A percentile compares a stretch with the other conserved stretches of the same genome.
phyloP scores from a whole-genome alignment of 1,140 invertebrate genomes.

The Nautilus pompilius region DNA sequence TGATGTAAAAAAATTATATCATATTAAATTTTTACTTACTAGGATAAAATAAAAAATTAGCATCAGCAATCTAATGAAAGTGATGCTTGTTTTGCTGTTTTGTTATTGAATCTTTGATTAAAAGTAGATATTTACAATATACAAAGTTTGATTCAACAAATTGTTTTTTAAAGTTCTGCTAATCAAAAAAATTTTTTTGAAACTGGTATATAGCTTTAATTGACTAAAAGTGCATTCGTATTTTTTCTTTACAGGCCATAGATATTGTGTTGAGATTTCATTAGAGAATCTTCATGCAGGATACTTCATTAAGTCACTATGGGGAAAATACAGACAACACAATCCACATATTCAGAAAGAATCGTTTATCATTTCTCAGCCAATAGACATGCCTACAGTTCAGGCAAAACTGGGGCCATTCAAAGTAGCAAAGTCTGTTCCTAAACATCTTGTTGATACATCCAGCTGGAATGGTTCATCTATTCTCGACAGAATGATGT shows the following conservation, averaged over 20 bases:
- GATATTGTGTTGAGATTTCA: constrained; percentile 25
- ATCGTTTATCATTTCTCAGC: constrained; percentile 30
- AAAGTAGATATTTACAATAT: no score
- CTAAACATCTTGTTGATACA: constrained; percentile 12
- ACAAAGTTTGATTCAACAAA: no score
- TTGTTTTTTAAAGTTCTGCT: no score
- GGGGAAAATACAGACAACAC: constrained; percentile 26
- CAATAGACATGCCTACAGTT: constrained; percentile 30
- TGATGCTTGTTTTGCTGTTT: no score
- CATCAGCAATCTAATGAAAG: no score
- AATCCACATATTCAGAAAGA: constrained; percentile 30
- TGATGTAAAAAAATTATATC: no score
- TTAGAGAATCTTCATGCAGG: constrained; percentile 36
- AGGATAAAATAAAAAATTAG: no score
- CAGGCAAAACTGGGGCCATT: constrained; percentile 33
- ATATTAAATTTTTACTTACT: no score
- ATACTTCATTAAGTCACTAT: constrained; percentile 37
- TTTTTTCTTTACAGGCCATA: constrained; percentile 17
- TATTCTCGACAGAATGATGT: constrained; percentile 20
- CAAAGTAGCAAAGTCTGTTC: constrained; percentile 28
- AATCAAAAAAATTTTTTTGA: no score
- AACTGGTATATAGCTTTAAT: no score
- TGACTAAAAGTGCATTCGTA: no score
- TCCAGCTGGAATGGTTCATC: constrained; percentile 2
- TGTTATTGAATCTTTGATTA: no score